Evolutionary conservation across 2,797 vertebrate species (phyloP).

Genomic region (Prunella strophiata): DNA sequence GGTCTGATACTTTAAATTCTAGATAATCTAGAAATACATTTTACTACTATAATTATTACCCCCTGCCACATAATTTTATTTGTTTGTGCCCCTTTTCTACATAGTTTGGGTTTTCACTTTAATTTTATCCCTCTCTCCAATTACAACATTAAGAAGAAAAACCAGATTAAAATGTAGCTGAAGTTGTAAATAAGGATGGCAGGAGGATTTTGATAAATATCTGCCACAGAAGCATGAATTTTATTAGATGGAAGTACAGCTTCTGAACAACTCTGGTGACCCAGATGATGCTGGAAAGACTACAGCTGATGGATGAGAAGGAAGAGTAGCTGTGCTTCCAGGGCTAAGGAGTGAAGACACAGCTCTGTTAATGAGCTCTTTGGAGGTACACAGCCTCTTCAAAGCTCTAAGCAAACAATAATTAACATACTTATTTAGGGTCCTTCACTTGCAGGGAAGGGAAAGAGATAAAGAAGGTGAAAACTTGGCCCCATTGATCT

Average conservation of each 20-base stretch:
- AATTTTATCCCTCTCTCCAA: neutral
- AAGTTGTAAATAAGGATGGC: neutral
- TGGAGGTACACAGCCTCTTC: neutral
- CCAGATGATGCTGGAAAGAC: neutral
- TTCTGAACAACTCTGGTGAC: neutral
- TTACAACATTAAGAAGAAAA: neutral
- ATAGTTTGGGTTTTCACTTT: neutral
- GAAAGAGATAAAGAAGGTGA: neutral
- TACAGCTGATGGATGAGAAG: neutral
- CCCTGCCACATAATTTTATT: neutral
- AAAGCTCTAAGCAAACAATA: neutral
- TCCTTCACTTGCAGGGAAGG: neutral
- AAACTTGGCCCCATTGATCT: neutral
- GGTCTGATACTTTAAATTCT: neutral
- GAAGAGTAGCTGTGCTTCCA: neutral
- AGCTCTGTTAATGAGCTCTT: neutral
- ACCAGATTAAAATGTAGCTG: neutral
- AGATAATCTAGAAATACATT: neutral
- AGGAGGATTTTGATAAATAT: neutral
- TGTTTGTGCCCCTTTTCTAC: neutral
- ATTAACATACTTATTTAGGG: neutral
- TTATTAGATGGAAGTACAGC: neutral
- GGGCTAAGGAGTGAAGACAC: neutral
- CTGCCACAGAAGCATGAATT: neutral
- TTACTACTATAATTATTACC: neutral